Conservation (phyloP, 2,113 vertebrate species). For the Semnornis frantzii region DNA sequence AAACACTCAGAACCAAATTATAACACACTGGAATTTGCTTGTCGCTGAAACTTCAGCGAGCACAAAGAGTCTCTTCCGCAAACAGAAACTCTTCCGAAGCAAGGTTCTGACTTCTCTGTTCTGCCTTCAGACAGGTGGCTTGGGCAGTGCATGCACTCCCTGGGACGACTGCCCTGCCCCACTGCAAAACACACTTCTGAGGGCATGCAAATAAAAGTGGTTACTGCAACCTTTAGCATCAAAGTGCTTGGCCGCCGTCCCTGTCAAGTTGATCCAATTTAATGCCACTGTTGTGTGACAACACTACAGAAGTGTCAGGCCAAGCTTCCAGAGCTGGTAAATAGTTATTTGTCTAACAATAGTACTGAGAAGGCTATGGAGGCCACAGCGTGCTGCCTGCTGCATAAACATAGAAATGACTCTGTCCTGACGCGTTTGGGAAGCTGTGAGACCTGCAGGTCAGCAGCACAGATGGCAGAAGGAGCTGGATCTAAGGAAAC, state of each 20-base stretch:
- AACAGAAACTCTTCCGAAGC: not conserved
- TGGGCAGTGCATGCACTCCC: fast-evolving
- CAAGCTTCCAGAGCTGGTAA: not conserved
- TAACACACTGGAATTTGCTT: not conserved
- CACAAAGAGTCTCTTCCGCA: not conserved
- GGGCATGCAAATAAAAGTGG: fast-evolving
- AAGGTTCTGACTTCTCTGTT: not conserved
- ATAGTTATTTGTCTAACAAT: not conserved
- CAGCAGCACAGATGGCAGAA: not conserved
- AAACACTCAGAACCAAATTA: fast-evolving
- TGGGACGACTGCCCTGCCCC: not conserved
- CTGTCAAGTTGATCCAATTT: not conserved
- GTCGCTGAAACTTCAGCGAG: not conserved
- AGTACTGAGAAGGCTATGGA: not conserved
- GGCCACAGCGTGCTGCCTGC: not conserved
- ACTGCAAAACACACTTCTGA: not conserved
- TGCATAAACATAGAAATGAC: fast-evolving
- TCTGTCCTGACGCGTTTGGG: not conserved
- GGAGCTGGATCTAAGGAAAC: not conserved
- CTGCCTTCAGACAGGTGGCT: not conserved
- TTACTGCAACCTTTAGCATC: not conserved
- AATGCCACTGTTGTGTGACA: not conserved
- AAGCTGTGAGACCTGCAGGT: not conserved
- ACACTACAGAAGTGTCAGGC: not conserved
- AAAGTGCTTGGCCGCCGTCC: not conserved